Evolutionary conservation across 1,140 invertebrate species (phyloP), one percentile per base, ranked within the genome.

Genomic region (Drosophila ficusphila): DNA sequence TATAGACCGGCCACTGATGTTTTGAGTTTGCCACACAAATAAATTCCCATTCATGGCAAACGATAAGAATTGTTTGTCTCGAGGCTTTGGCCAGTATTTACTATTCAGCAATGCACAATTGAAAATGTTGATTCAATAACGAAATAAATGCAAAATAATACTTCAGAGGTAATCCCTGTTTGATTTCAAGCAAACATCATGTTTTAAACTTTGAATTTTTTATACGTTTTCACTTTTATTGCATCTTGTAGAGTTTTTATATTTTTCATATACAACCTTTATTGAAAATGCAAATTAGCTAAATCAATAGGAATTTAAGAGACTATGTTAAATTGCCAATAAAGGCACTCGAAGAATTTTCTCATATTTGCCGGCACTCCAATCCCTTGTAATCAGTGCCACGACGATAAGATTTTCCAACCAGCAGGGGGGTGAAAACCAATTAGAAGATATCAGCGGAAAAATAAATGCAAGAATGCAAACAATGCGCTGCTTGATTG

Each of bases 401-500:
- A 3, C 7, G 4, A n/a, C 14, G 49, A 56, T 69, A 69, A 44
- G 41, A 16, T 42, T 42, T 71, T 16, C 44, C 27, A 23, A 36
- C 16, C 25, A 36, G 48, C 38, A 44, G 48, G 16, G 38, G 19
- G 47, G n/a, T 1, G 21, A 34, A 70, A 83, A 79, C 56, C 83
- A 78, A 83, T 83, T 83, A 72, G 76, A 68, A 79, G 54, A 70
- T 82, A 70, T 82, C 62, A 46, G 68, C 53, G 77, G 54, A 44
- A 62, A 72, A 72, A 70, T 82, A 69, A 69, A 76, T 54, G 65
- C 47, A 48, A 25, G 79, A 86, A 79, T 79, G 81, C 70, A 86
- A 86, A 81, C 79, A 85, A 68, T 53, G 52, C 38, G 27, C 58
- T 42, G 72, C 61, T 86, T 85, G 76, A 85, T 85, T 85, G 74